A percentile compares a stretch with the other conserved stretches of the same genome.
phyloP scores from a whole-genome alignment of 2,888 invertebrate genomes.

The Dryobotodes eremita region DNA sequence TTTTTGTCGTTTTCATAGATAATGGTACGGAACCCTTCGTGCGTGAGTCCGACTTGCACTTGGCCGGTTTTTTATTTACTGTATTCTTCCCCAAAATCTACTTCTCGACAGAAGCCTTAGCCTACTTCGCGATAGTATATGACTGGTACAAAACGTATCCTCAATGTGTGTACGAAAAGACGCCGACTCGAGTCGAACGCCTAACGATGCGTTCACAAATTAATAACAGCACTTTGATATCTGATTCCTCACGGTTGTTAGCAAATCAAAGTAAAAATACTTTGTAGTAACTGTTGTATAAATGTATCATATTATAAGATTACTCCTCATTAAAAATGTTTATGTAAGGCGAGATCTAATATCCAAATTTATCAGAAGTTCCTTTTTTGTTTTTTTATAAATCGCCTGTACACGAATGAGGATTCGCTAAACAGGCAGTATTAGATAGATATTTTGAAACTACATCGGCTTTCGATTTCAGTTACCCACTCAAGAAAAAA shows the following conservation, averaged over 20 bases:
- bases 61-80: too few species aligned
- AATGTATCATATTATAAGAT: neutral
- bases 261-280: constrained; percentile 10
- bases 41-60: too few species aligned
- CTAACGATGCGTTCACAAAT: constrained; percentile 51
- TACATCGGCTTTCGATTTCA: neutral
- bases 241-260: constrained; percentile 33
- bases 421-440: neutral
- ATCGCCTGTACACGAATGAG: neutral
- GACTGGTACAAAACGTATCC: constrained; percentile 24
- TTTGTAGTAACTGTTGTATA: neutral
- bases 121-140: neutral
- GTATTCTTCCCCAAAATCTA: neutral
- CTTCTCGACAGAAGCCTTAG: neutral
- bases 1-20: too few species aligned
- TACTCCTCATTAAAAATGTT: neutral
- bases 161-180: constrained; percentile 6
- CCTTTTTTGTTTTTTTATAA: neutral
- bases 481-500: too few species aligned
- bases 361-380: neutral
- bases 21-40: too few species aligned
- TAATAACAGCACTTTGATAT: constrained; percentile 53
- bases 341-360: neutral
- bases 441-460: neutral
- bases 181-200: constrained; percentile 4